phyloP scores from a whole-genome alignment of 2,113 vertebrate species.

The Leptobrachium leishanense region DNA sequence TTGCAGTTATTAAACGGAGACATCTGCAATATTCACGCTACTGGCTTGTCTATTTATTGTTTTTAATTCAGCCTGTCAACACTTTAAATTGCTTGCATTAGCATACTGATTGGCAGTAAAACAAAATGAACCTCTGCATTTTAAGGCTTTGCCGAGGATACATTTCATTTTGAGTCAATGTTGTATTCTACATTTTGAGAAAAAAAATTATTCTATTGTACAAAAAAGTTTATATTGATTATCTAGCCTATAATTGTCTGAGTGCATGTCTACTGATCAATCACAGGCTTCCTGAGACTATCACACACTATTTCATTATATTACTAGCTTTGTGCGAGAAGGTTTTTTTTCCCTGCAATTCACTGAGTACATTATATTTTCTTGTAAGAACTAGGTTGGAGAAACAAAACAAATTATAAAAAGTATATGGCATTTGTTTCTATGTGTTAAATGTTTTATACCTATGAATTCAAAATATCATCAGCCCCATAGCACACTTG shows the following conservation, averaged over 20 bases:
- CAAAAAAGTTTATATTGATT: conserved; percentile 17
- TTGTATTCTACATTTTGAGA: conserved; percentile 25
- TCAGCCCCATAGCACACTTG: too few relatives aligned
- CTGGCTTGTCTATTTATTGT: conserved; percentile 56
- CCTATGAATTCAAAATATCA: too few relatives aligned
- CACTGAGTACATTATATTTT: too few relatives aligned
- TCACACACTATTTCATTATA: too few relatives aligned
- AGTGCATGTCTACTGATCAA: background rate
- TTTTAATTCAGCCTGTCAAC: conserved; percentile 55
- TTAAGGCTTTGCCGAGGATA: conserved; percentile 34
- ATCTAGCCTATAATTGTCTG: background rate
- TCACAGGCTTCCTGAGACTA: too few relatives aligned
- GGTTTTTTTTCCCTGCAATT: too few relatives aligned
- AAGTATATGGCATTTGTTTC: too few relatives aligned
- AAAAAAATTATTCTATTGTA: background rate
- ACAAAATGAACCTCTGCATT: conserved; percentile 48
- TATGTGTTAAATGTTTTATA: too few relatives aligned
- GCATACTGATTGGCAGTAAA: conserved; percentile 58
- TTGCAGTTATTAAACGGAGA: conserved; percentile 59
- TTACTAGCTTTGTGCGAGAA: too few relatives aligned
- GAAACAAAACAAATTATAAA: too few relatives aligned
- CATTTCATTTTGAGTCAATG: conserved; percentile 19
- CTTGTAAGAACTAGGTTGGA: too few relatives aligned
- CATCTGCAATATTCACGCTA: conserved; percentile 58
- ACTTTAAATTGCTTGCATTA: conserved; percentile 59